These are phyloP conservation scores for Verasper variegatus DNA, from an alignment of 2,113 vertebrate species.

Conservation along the genomic window DNA sequence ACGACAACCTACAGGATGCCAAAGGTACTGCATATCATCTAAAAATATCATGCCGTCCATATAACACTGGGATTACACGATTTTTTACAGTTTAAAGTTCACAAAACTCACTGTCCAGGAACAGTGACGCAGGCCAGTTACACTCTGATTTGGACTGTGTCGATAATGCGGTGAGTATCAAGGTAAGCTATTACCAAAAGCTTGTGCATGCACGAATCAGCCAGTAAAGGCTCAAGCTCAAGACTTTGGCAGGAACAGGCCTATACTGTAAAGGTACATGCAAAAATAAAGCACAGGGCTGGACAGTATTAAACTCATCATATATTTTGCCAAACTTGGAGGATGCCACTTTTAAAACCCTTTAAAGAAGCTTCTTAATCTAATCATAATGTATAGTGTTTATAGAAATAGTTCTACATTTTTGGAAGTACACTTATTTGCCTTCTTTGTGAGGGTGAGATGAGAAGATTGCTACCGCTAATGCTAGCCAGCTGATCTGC, in stretches of 20 bases:
- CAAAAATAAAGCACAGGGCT: slow-evolving; percentile 60
- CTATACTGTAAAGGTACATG: slow-evolving; percentile 73
- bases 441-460: slow-evolving; percentile 1
- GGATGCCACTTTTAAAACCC: slow-evolving; percentile 37
- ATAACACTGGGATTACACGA: slow-evolving; percentile 65
- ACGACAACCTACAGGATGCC: slow-evolving; percentile 73
- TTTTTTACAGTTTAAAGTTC: slow-evolving; percentile 67
- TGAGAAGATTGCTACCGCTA: slow-evolving; percentile 1
- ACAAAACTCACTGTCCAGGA: slow-evolving; percentile 51
- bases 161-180: slow-evolving; percentile 32
- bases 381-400: slow-evolving; percentile 43
- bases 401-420: slow-evolving; percentile 25
- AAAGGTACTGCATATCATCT: slow-evolving; percentile 69
- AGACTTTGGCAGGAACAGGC: slow-evolving; percentile 65
- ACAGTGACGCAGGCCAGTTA: slow-evolving; percentile 41
- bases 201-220: slow-evolving; percentile 76
- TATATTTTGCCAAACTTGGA: slow-evolving; percentile 35
- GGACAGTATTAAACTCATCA: slow-evolving; percentile 32
- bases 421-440: slow-evolving; percentile 16
- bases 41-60: slow-evolving; percentile 76
- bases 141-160: slow-evolving; percentile 47
- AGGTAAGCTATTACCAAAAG: slow-evolving; percentile 59
- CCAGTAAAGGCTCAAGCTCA: slow-evolving; percentile 59
- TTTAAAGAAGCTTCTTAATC: slow-evolving; percentile 58
- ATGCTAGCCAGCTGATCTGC: neutral